phyloP scores from a whole-genome alignment of 2,888 invertebrate species.

The Gerris lacustris region DNA sequence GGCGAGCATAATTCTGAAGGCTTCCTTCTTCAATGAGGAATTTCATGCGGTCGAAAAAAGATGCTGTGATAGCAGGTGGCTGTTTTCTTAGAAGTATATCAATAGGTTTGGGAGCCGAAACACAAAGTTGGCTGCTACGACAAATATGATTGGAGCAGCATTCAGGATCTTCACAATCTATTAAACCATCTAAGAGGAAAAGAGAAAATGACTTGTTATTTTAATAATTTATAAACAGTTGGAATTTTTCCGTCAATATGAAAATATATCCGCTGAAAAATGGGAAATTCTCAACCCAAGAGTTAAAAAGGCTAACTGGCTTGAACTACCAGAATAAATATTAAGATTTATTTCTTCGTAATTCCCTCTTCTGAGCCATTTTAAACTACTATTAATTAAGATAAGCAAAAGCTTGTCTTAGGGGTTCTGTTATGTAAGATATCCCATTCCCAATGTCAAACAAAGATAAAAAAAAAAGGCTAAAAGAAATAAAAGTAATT shows the following conservation, averaged over 20 bases:
- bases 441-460: too few relatives aligned
- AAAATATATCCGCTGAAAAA: too few relatives aligned
- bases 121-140: conserved; percentile 78
- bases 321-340: too few relatives aligned
- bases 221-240: not conserved
- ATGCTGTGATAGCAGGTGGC: conserved; percentile 90
- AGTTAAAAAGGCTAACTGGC: too few relatives aligned
- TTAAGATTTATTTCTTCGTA: too few relatives aligned
- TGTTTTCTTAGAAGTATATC: conserved; percentile 91
- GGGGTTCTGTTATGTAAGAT: too few relatives aligned
- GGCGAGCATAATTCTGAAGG: conserved; percentile 91
- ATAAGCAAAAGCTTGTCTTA: too few relatives aligned
- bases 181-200: conserved; percentile 71
- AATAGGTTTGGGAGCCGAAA: conserved; percentile 87
- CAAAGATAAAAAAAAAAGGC: too few relatives aligned
- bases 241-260: not conserved
- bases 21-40: conserved; percentile 97
- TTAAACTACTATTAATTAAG: too few relatives aligned
- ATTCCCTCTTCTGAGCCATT: too few relatives aligned
- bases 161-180: conserved; percentile 97
- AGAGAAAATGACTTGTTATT: not conserved
- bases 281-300: too few relatives aligned
- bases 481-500: too few relatives aligned
- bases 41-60: conserved; percentile 96
- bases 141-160: conserved; percentile 79